phyloP scores from a whole-genome alignment of 2,888 invertebrate species.

The Epirrita christyi region DNA sequence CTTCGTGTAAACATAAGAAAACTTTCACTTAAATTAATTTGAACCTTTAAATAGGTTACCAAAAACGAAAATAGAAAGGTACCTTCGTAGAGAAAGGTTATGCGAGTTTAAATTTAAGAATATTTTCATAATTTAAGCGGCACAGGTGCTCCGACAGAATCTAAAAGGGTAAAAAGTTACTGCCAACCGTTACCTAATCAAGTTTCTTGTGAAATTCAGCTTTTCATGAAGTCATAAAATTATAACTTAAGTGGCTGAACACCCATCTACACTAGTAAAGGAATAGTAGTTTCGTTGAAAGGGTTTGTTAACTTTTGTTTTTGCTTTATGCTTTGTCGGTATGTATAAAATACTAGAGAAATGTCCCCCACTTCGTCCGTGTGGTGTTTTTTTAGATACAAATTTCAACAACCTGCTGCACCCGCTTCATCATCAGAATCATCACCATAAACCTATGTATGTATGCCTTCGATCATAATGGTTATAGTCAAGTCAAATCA shows the following conservation, averaged over 20 bases:
- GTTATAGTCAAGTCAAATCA: too few species aligned
- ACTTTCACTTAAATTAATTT: not conserved
- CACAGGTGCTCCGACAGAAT: constrained; percentile 58
- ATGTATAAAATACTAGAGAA: too few species aligned
- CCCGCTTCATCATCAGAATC: too few species aligned
- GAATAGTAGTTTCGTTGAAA: constrained; percentile 32
- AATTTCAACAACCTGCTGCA: too few species aligned
- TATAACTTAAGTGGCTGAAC: constrained; percentile 20
- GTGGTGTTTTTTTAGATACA: too few species aligned
- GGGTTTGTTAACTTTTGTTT: too few species aligned
- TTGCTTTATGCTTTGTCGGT: too few species aligned
- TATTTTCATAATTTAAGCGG: constrained; percentile 69
- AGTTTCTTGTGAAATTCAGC: constrained; percentile 29
- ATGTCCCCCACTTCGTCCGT: too few species aligned
- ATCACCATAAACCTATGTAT: too few species aligned
- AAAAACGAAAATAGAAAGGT: constrained; percentile 17
- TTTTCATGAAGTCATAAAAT: constrained; percentile 31
- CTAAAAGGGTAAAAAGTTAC: constrained; percentile 63
- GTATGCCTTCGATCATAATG: too few species aligned
- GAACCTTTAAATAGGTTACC: not conserved
- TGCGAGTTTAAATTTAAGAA: constrained; percentile 52
- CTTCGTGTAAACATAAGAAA: not conserved
- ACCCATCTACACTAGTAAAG: constrained; percentile 16
- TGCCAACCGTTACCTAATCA: constrained; percentile 41
- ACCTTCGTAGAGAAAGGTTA: constrained; percentile 24